Base-by-base conservation (phyloP, 2,888 invertebrate species). In the Argynnis bischoffii region DNA sequence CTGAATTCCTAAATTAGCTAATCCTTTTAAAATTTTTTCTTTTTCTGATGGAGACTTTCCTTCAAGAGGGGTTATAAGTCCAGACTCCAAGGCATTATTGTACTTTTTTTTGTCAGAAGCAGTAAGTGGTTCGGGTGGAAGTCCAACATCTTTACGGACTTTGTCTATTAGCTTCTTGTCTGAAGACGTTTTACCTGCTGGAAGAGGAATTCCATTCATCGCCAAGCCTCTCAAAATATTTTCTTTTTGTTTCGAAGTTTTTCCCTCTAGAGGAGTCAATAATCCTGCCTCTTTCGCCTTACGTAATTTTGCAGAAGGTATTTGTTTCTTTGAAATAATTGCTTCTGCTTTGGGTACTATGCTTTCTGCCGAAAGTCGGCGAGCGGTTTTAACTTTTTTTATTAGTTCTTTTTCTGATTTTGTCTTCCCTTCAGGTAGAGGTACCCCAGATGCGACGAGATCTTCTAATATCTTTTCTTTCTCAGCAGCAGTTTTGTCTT, bases 81-180 rank as follows among this genome's bases (percentile, higher is more conserved):
- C 77, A 2, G 66, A 69, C 14, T 70, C 72, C n/a, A 66, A 1
- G 11, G 77, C 77, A 66, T 71, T 71, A 6, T 71, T 47, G n/a
- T 67, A 66, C 46, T 66, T 70, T 47, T 74, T 71, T 70, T 72
- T 77, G 64, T 73, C 73, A 2, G 76, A 72, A 6, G 72, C n/a
- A 5, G 77, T 76, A 71, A 74, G 73, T 6, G 80, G 78, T 73
- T 78, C 77, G 16, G 79, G 77, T 15, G 81, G 80, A 5, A 81
- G 65, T 2, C 81, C 79, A 14, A 79, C 8, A n/a, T 79, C 76
- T 55, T 51, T 59, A 46, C 73, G 66, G 47, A 71, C 63, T 63
- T 69, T 66, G 14, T 73, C 67, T 8, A 70, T 65, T 1, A 73
- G 31, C 21, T 71, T 66, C 48, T 63, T 77, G 56, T 74, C 77